Evolutionary conservation across 2,797 vertebrate genomes (phyloP).

Genomic region (Cirrhinus mrigala): DNA sequence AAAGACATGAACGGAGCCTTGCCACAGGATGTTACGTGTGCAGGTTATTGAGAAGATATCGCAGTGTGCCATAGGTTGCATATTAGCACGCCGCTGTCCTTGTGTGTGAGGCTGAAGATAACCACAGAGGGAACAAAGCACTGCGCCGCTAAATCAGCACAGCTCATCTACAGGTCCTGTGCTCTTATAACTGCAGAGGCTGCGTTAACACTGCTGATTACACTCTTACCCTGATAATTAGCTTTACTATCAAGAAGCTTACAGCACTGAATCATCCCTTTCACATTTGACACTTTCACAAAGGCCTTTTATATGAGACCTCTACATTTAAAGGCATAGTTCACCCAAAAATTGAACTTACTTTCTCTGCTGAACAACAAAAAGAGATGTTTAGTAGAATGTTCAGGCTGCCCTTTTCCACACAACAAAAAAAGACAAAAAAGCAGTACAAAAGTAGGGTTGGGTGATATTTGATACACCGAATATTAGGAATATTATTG

Average conservation of each 20-base stretch:
- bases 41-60: conserved; percentile 36
- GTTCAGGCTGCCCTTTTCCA: neutral
- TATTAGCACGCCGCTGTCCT: conserved; percentile 11
- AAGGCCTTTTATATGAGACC: neutral
- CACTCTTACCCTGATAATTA: conserved; percentile 9
- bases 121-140: neutral
- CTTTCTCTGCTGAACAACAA: neutral
- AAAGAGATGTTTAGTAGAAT: neutral
- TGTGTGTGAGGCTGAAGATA: neutral
- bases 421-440: neutral
- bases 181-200: neutral
- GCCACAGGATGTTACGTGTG: conserved; percentile 24
- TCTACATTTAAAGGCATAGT: neutral
- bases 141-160: neutral
- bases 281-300: neutral
- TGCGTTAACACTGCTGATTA: neutral
- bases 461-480: neutral
- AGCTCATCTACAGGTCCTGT: neutral
- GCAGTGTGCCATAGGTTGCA: conserved; percentile 16
- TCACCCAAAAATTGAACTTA: neutral
- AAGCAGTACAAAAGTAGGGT: neutral
- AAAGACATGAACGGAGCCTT: conserved; percentile 54
- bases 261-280: neutral
- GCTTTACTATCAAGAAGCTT: conserved; percentile 7
- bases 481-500: neutral